phyloP scores from a whole-genome alignment of 2,113 vertebrate genomes.

The Thinocorus orbignyianus region DNA sequence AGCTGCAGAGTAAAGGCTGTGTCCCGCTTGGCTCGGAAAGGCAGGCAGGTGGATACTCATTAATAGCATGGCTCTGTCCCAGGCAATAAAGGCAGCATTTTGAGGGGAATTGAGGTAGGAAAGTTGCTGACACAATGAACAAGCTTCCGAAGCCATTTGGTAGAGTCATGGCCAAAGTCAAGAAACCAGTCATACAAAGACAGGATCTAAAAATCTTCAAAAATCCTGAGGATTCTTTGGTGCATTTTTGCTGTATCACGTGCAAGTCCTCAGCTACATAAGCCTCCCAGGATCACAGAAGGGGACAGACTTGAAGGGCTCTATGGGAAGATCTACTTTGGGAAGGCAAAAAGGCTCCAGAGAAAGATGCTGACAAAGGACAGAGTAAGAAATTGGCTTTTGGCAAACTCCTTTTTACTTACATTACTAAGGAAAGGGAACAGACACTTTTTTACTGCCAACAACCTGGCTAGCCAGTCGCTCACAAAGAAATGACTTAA shows the following conservation, averaged over 20 bases:
- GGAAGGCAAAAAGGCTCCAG: background rate
- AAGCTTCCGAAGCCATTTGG: background rate
- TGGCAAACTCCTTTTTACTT: background rate
- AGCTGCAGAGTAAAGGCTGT: background rate
- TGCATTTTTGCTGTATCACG: background rate
- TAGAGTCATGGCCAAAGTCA: background rate
- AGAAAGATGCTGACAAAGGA: background rate
- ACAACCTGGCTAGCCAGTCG: background rate
- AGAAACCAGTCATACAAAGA: background rate
- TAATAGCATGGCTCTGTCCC: background rate
- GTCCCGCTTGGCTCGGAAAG: background rate
- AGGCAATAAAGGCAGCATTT: background rate
- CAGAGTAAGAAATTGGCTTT: background rate
- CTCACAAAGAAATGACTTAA: slow-evolving; percentile 36
- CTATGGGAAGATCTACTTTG: background rate
- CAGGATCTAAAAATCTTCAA: background rate
- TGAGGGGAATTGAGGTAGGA: background rate
- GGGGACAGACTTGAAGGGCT: background rate
- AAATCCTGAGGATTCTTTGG: no score
- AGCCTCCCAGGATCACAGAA: background rate
- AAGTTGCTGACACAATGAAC: background rate
- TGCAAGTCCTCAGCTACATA: accelerated
- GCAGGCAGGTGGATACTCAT: background rate
- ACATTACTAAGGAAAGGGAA: background rate
- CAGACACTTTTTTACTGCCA: background rate